A percentile compares a stretch with the other conserved stretches of the same genome.
Conservation (phyloP, 2,888 invertebrate genomes). For the Drepana falcataria region DNA sequence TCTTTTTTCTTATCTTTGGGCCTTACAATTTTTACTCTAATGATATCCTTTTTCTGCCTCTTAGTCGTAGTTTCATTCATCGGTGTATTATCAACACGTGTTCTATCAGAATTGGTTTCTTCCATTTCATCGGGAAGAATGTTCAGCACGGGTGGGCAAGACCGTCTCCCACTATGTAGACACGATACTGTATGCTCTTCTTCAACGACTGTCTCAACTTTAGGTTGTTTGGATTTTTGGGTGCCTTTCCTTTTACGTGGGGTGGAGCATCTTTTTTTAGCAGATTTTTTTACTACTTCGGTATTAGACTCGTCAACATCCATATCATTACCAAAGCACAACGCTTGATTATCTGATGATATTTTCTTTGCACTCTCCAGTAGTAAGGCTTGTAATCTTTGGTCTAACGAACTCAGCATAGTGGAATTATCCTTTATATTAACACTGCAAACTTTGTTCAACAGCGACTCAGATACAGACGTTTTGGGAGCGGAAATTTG, state of each 20-base stretch:
- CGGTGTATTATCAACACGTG: conserved; percentile 8
- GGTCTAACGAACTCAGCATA: conserved; percentile 48
- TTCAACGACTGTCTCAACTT: conserved; percentile 40
- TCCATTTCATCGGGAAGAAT: conserved; percentile 18
- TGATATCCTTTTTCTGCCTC: conserved; percentile 54
- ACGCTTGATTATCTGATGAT: conserved; percentile 9
- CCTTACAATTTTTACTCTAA: conserved; percentile 63
- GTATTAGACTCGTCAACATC: conserved; percentile 9
- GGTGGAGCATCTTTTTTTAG: conserved; percentile 48
- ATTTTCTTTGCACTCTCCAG: conserved; percentile 61
- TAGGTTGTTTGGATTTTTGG: conserved; percentile 26
- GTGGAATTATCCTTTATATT: conserved; percentile 37
- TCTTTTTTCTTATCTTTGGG: conserved; percentile 29
- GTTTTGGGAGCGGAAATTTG: conserved; percentile 13
- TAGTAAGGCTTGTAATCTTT: conserved; percentile 46
- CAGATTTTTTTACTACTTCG: conserved; percentile 17
- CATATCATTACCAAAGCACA: conserved; percentile 26
- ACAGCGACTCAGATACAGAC: conserved; percentile 36
- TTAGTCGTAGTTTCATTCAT: conserved; percentile 13
- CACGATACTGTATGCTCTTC: conserved; percentile 51
- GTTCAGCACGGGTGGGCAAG: conserved; percentile 48
- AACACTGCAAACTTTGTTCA: conserved; percentile 38
- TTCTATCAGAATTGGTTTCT: conserved; percentile 18
- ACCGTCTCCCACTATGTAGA: conserved; percentile 37
- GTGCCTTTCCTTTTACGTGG: conserved; percentile 39